These are phyloP conservation scores for Flexamia atlantica DNA, from an alignment of 2,888 invertebrate genomes.

Conservation along the genomic window DNA sequence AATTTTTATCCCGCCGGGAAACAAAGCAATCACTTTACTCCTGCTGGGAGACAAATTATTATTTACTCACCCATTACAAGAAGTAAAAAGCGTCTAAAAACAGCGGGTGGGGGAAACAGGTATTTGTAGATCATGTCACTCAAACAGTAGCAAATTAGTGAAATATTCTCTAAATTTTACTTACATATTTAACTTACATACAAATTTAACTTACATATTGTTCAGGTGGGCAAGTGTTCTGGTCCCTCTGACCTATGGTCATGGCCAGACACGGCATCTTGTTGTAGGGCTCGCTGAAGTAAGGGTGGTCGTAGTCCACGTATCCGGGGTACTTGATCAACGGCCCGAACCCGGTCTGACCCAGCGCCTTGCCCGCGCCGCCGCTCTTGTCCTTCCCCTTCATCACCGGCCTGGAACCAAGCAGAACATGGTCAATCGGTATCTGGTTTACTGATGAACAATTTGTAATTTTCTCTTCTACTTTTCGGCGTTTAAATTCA, in stretches of 20 bases:
- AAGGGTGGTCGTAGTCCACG: constrained; percentile 55
- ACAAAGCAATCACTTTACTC: too few relatives aligned
- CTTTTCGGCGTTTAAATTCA: too few relatives aligned
- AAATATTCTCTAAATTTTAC: background rate
- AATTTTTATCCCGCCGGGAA: too few relatives aligned
- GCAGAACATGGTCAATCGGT: too few relatives aligned
- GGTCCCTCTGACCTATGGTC: constrained; percentile 2
- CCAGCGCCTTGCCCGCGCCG: background rate
- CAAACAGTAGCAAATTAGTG: background rate
- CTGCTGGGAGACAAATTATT: too few relatives aligned
- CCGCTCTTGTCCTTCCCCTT: background rate
- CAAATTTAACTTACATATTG: background rate
- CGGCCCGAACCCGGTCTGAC: constrained; percentile 43
- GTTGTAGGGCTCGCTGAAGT: constrained; percentile 54
- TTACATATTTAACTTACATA: background rate
- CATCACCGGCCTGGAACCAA: constrained; percentile 39
- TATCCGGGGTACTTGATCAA: constrained; percentile 54
- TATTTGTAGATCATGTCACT: too few relatives aligned
- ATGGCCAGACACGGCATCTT: constrained; percentile 24
- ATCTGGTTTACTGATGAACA: too few relatives aligned
- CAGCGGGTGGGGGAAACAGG: too few relatives aligned
- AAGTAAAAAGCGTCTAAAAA: too few relatives aligned
- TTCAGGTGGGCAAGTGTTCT: constrained; percentile 21
- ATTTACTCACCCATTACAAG: too few relatives aligned
- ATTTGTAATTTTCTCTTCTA: too few relatives aligned